Percentiles rank a stretch among this genome's conserved stretches.
These are phyloP conservation scores for Odontomyia ornata DNA, from an alignment of 2,888 invertebrate species.

Conservation along the genomic window DNA sequence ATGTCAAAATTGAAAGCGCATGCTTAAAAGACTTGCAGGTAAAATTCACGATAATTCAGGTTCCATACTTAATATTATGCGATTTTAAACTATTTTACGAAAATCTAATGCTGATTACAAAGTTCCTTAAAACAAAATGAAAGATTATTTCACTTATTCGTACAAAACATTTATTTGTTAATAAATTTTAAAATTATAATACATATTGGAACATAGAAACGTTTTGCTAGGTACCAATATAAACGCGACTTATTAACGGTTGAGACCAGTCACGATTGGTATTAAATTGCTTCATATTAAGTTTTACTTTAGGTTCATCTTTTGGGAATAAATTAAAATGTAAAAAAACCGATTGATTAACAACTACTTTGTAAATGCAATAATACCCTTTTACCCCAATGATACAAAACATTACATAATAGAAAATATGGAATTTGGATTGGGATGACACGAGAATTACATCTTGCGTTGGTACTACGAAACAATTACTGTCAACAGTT, in stretches of 20 bases:
- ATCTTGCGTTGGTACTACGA: not conserved
- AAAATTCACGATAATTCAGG: no score
- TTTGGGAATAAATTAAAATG: slow-evolving; percentile 11
- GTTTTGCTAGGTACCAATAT: slow-evolving; percentile 13
- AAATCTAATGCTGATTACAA: no score
- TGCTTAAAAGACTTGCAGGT: no score
- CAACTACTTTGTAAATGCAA: slow-evolving; percentile 10
- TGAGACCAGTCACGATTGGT: not conserved
- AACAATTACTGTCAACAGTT: slow-evolving; percentile 19
- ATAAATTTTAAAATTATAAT: slow-evolving; percentile 30
- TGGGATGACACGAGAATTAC: not conserved
- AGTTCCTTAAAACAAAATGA: not conserved
- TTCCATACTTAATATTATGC: no score
- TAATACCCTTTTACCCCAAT: not conserved
- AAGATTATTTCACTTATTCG: not conserved
- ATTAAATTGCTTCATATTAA: not conserved
- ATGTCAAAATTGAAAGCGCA: no score
- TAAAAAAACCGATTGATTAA: slow-evolving; percentile 1
- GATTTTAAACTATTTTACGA: no score
- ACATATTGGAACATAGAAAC: slow-evolving; percentile 5
- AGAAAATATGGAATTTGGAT: slow-evolving; percentile 1
- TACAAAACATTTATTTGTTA: slow-evolving; percentile 36
- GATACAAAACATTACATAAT: not conserved
- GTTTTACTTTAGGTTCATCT: not conserved
- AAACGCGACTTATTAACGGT: not conserved